Base-by-base conservation (phyloP, 2,113 vertebrate species). In the Anhinga rufa region DNA sequence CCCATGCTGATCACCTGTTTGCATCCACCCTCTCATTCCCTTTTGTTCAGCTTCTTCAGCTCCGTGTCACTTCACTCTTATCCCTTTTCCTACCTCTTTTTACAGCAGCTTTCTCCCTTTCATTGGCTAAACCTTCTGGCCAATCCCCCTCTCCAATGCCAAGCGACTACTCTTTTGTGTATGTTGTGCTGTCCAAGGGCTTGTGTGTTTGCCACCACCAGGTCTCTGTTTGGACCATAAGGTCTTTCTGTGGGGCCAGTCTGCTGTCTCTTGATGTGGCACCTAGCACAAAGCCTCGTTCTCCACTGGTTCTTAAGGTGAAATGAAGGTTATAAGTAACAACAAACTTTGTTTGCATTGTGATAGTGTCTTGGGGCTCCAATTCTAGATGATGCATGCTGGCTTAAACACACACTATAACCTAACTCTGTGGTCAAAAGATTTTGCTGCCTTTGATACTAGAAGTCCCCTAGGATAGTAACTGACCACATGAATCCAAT, bases 251-350 rank as follows among this genome's bases (percentile, higher is more conserved):
- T 26, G n/a, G 19, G 18, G 7, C 24, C 40, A 40, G 32, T 9
- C 34, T 80, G 36, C 31, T 44, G 7, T 24, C 25, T 28, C 25
- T 62, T 68, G 7, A 2, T 90, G 44, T 57, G 29, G 14, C 42
- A 57, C 6, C 29, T 16, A 32, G 19, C 24, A 62, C 17, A 75
- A 78, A 29, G 14, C 14, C 19, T 82, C 9, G 14, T 44, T 66
- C 44, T 76, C 25, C 4, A 0, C 19, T 15, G 32, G 9, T 38
- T 58, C 65, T 65, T 57, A 61, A 64, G 32, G 21, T 0, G 0
- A 95, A 87, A 57, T 52, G 14, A 54, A 68, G 17, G 21, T 65
- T 75, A 9, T 15, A 69, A 42, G 36, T 21, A 58, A 13, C 10
- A 49, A 26, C 0, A 7, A 66, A 64, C 22, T 71, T 48, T 51